Conservation (phyloP, 2,888 invertebrate genomes). For the Biston stratarius region DNA sequence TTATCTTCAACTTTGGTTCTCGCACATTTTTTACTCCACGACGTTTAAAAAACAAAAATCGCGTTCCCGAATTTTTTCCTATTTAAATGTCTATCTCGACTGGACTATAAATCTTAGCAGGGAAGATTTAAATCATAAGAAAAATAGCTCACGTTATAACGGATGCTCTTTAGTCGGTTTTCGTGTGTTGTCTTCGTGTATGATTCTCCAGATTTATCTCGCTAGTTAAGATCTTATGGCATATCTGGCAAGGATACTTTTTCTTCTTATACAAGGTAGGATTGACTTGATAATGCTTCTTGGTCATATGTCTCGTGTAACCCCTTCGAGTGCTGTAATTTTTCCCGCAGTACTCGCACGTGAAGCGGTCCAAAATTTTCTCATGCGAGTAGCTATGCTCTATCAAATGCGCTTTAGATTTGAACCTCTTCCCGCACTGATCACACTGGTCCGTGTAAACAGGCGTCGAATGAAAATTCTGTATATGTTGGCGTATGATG, state of each 20-base stretch:
- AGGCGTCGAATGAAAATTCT: slow-evolving; percentile 45
- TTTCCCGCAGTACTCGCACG: slow-evolving; percentile 56
- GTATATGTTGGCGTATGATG: slow-evolving; percentile 54
- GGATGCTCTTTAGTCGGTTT: neutral
- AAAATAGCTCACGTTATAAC: no score
- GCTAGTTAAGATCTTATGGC: slow-evolving; percentile 36
- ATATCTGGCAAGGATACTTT: slow-evolving; percentile 34
- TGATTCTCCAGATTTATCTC: slow-evolving; percentile 39
- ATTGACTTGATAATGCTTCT: slow-evolving; percentile 20
- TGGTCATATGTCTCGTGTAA: slow-evolving; percentile 55
- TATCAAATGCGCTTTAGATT: slow-evolving; percentile 49
- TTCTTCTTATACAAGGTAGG: slow-evolving; percentile 33
- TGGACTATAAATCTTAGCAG: no score
- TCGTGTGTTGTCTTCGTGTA: slow-evolving; percentile 40
- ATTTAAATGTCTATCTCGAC: no score
- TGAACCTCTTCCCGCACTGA: slow-evolving; percentile 61
- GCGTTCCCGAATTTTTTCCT: no score
- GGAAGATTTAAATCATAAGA: no score
- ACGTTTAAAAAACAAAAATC: no score
- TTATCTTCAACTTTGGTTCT: no score
- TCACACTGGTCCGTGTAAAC: slow-evolving; percentile 56
- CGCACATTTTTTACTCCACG: no score
- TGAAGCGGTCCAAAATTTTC: slow-evolving; percentile 54
- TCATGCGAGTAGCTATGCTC: slow-evolving; percentile 64
- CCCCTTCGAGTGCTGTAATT: slow-evolving; percentile 62